A percentile compares a stretch with the other conserved stretches of the same genome.
These are phyloP conservation scores for Drosophila ambigua DNA, from an alignment of 1,140 invertebrate genomes.

Conservation along the genomic window DNA sequence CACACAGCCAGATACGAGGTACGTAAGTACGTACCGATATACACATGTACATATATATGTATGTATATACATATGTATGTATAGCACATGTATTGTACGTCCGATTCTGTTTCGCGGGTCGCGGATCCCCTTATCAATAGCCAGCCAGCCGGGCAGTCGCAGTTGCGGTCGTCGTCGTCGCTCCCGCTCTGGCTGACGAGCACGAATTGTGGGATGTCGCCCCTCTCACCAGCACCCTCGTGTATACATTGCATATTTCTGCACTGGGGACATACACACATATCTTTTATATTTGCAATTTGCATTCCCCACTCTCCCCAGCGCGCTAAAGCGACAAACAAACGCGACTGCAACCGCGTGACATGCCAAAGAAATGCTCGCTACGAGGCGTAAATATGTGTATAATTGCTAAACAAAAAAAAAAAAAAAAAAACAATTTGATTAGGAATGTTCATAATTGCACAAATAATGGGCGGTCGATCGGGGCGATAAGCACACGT, in stretches of 20 bases:
- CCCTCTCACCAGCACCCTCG: constrained; percentile 4
- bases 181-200: constrained; percentile 46
- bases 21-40: constrained; percentile 5
- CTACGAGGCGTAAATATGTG: constrained; percentile 24
- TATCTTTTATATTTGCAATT: constrained; percentile 45
- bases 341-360: constrained; percentile 53
- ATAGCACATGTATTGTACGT: constrained; percentile 4
- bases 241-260: constrained; percentile 47
- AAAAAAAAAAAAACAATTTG: constrained; percentile 41
- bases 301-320: constrained; percentile 29
- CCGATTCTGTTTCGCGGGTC: constrained; percentile 12
- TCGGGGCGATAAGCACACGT: constrained; percentile 29
- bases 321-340: constrained; percentile 42
- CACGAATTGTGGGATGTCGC: constrained; percentile 45
- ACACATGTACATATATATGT: constrained; percentile 21
- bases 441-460: constrained; percentile 53
- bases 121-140: constrained; percentile 44
- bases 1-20: constrained; percentile 18
- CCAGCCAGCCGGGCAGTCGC: constrained; percentile 9
- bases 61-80: constrained; percentile 15
- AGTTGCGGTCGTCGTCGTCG: not conserved
- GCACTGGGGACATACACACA: constrained; percentile 39
- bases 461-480: constrained; percentile 19
- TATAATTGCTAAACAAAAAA: constrained; percentile 40
- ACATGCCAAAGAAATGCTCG: constrained; percentile 68